Base-by-base conservation (phyloP, 1,140 invertebrate genomes). In the Papilio glaucus region DNA sequence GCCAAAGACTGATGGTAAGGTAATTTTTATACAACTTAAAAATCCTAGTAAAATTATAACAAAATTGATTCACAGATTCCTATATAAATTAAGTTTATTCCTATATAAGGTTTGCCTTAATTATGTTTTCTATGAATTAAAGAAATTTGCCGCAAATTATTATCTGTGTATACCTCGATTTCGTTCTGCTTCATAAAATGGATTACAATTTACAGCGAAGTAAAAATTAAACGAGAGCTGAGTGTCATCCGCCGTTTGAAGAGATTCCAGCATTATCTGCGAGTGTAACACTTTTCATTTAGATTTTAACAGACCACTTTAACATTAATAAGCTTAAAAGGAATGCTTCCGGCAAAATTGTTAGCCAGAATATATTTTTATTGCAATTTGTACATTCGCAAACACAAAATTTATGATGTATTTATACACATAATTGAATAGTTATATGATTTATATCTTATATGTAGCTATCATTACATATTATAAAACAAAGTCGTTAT, bases 241-340 rank as follows among this genome's bases (percentile, higher is more conserved):
- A 57, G 49, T 57, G 49, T 57, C 49, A 57, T 57, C 10, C 18
- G n/a, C 63, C 18, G 39, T 24, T 39, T 68, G 65, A 18, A 68
- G 65, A n/a, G 63, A 67, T 65, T 72, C 42, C 24, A 13, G 53
- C 26, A 63, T 72, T 72, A 72, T 72, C 57, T 72, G 10, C 57
- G 37, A 72, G 62, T 62, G 61, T 63, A 72, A 62, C 41, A 72
- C 71, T 72, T 61, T 72, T 18, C 49, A 53, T 53, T 53, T 53
- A 53, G 49, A 53, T 53, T 53, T 53, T 53, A 53, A 53, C 49
- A 53, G 49, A 53, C 49, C 49, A 53, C 49, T 53, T 53, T 53
- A 53, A 53, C 21, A 18, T 18, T 53, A 53, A 53, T 53, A 53
- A 53, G 49, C 49, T 53, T 53, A 53, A 53, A 53, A 53, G 49